These are phyloP conservation scores for Scaptomyza flava DNA, from an alignment of 2,888 invertebrate species.

Conservation along the genomic window DNA sequence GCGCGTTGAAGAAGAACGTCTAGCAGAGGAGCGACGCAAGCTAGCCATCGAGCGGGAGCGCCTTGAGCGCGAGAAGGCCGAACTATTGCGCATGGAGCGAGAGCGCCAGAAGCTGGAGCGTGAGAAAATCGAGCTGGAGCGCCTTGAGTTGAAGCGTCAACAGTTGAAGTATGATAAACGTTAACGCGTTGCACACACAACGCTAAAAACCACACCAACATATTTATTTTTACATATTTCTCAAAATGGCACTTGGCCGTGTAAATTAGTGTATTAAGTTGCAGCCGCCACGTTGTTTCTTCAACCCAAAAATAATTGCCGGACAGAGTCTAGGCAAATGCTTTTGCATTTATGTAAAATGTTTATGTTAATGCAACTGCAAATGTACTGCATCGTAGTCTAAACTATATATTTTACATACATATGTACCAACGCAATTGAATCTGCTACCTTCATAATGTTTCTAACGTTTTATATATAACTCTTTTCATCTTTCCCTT, in stretches of 20 bases:
- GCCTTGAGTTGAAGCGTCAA: constrained; percentile 92
- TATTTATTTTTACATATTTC: constrained; percentile 58
- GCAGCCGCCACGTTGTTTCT: constrained; percentile 68
- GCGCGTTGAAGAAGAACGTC: constrained; percentile 92
- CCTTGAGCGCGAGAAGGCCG: constrained; percentile 94
- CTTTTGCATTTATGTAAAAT: constrained; percentile 45
- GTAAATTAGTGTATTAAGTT: constrained; percentile 65
- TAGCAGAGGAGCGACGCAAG: constrained; percentile 92
- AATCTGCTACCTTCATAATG: constrained; percentile 2
- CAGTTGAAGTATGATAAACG: constrained; percentile 87
- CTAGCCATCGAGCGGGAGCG: constrained; percentile 93
- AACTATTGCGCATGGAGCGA: constrained; percentile 92
- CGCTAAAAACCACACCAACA: constrained; percentile 61
- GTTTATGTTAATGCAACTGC: constrained; percentile 54
- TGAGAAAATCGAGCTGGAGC: constrained; percentile 91
- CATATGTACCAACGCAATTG: constrained; percentile 11
- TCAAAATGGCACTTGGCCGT: constrained; percentile 60
- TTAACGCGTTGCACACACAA: constrained; percentile 61
- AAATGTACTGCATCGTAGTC: constrained; percentile 51
- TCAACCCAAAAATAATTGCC: constrained; percentile 49
- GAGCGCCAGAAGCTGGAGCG: constrained; percentile 92
- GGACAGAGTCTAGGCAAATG: constrained; percentile 53
- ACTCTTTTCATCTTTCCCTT: constrained; percentile 61
- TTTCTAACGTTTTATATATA: constrained; percentile 41
- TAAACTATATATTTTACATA: constrained; percentile 45